Percentiles rank a stretch among this genome's conserved stretches.
Evolutionary conservation across 2,888 invertebrate species (phyloP).

Genomic region (Saturnia pavonia): DNA sequence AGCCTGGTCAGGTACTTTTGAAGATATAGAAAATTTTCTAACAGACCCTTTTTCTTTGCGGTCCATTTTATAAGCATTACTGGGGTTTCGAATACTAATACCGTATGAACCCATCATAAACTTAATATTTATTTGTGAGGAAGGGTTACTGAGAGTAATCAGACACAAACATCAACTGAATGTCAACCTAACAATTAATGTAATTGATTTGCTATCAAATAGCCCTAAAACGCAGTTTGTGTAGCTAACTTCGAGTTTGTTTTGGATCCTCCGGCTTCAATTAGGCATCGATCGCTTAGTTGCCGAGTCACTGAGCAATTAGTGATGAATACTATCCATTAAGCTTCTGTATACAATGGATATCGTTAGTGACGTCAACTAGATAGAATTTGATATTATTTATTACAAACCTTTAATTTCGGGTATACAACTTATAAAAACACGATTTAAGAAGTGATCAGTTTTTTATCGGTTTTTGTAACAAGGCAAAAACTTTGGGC

Average conservation of each 20-base stretch:
- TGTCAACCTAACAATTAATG: conserved; percentile 34
- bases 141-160: conserved; percentile 4
- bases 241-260: conserved; percentile 34
- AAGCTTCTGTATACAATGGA: conserved; percentile 3
- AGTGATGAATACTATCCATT: conserved; percentile 11
- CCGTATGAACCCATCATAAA: not conserved
- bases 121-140: not conserved
- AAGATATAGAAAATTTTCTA: no score
- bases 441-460: not conserved
- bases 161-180: not conserved
- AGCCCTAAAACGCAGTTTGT: conserved; percentile 36
- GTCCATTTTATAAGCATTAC: no score
- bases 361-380: not conserved
- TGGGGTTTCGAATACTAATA: not conserved
- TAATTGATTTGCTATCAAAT: conserved; percentile 43
- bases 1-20: no score
- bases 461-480: not conserved
- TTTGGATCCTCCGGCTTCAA: conserved; percentile 25
- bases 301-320: conserved; percentile 16
- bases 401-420: not conserved
- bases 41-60: no score
- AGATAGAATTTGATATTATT: not conserved
- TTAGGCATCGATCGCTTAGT: conserved; percentile 24
- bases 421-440: not conserved
- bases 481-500: not conserved